Evolutionary conservation across 2,797 vertebrate species (phyloP).

Genomic region (Alexandromys oeconomus): DNA sequence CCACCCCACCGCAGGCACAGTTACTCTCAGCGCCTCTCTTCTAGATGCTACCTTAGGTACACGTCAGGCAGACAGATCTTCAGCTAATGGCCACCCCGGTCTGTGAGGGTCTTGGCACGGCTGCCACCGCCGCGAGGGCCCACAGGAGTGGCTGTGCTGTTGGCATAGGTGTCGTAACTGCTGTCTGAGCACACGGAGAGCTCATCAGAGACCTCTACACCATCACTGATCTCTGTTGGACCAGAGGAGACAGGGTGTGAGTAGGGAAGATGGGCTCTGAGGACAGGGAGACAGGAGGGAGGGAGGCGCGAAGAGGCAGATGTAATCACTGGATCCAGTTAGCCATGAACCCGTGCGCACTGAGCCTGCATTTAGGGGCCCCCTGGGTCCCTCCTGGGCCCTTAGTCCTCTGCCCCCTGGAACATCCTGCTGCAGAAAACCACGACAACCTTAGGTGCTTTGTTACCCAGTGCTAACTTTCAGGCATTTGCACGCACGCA

Average conservation of each 20-base stretch:
- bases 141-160: conserved; percentile 85
- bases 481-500: background rate
- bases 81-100: conserved; percentile 67
- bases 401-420: background rate
- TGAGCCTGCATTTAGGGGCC: background rate
- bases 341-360: background rate
- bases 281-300: background rate
- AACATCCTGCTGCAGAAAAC: background rate
- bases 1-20: background rate
- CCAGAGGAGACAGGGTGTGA: conserved; percentile 60
- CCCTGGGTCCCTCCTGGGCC: background rate
- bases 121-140: conserved; percentile 50
- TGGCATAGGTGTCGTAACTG: conserved; percentile 89
- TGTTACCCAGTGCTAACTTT: background rate
- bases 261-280: accelerated
- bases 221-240: conserved; percentile 92
- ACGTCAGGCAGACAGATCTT: conserved; percentile 39
- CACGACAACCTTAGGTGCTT: background rate
- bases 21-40: background rate
- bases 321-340: background rate
- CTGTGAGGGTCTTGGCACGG: background rate
- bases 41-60: background rate
- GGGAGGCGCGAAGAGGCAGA: background rate
- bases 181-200: conserved; percentile 93
- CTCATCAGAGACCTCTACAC: conserved; percentile 92